phyloP scores from a whole-genome alignment of 2,113 vertebrate genomes.

The Gnathonemus longibarbis region DNA sequence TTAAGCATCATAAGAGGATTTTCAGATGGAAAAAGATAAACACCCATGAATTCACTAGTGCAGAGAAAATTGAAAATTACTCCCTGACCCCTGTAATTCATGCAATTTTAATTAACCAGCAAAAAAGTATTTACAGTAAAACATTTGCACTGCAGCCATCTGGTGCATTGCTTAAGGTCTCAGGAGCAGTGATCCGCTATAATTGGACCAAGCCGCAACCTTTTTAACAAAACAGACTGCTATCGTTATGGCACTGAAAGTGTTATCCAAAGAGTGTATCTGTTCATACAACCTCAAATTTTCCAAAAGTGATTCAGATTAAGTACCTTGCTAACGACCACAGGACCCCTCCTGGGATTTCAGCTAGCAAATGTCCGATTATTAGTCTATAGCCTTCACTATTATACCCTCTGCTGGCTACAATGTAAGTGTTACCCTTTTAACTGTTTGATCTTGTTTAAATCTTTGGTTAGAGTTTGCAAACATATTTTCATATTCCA shows the following conservation, averaged over 20 bases:
- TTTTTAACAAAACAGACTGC: neutral
- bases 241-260: neutral
- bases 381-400: neutral
- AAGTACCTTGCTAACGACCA: neutral
- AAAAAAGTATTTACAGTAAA: conserved; percentile 7
- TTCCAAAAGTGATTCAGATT: neutral
- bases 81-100: neutral
- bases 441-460: neutral
- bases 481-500: conserved; percentile 1
- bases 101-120: conserved; percentile 8
- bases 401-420: neutral
- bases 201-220: neutral
- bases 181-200: neutral
- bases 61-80: conserved; percentile 8
- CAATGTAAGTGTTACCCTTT: neutral
- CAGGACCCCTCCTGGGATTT: neutral
- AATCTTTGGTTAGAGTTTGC: neutral
- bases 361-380: neutral
- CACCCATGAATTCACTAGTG: neutral
- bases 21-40: neutral
- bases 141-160: neutral
- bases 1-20: neutral
- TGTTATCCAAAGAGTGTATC: neutral
- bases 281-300: neutral
- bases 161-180: neutral